A percentile compares a stretch with the other conserved stretches of the same genome.
Conservation (phyloP, 2,797 vertebrate genomes). For the Falco concolor region DNA sequence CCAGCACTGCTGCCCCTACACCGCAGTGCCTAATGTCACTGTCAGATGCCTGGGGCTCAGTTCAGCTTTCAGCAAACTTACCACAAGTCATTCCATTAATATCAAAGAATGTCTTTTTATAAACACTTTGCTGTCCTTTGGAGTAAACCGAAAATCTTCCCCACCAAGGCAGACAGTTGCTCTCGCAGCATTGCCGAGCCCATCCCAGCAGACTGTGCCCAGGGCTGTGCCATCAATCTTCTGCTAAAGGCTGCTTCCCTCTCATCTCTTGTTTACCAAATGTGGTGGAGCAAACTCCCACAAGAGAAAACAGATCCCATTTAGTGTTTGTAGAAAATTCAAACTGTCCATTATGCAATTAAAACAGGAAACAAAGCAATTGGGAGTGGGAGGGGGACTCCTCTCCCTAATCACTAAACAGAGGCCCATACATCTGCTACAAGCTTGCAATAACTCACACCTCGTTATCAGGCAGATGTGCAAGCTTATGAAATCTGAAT, state of each 20-base stretch:
- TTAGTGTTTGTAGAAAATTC: not conserved
- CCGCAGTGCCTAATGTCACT: not conserved
- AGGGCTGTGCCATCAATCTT: not conserved
- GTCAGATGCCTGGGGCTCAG: not conserved
- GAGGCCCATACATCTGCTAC: not conserved
- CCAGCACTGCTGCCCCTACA: not conserved
- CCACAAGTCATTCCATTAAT: not conserved
- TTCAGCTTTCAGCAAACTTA: not conserved
- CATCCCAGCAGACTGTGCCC: not conserved
- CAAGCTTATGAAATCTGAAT: not conserved
- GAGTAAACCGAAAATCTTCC: not conserved
- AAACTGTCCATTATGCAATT: conserved; percentile 1
- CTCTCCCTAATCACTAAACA: not conserved
- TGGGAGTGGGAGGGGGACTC: not conserved
- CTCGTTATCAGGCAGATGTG: not conserved
- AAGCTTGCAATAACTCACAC: not conserved
- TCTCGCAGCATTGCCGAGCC: accelerated
- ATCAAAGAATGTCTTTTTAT: not conserved
- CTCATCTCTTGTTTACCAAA: not conserved
- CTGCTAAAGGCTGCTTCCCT: not conserved
- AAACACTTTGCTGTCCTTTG: not conserved
- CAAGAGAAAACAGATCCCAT: not conserved
- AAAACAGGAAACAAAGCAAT: not conserved
- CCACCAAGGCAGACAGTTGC: not conserved
- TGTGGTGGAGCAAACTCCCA: not conserved